These are phyloP conservation scores for Onthophagus taurus DNA, from an alignment of 1,140 invertebrate species.

Conservation along the genomic window DNA sequence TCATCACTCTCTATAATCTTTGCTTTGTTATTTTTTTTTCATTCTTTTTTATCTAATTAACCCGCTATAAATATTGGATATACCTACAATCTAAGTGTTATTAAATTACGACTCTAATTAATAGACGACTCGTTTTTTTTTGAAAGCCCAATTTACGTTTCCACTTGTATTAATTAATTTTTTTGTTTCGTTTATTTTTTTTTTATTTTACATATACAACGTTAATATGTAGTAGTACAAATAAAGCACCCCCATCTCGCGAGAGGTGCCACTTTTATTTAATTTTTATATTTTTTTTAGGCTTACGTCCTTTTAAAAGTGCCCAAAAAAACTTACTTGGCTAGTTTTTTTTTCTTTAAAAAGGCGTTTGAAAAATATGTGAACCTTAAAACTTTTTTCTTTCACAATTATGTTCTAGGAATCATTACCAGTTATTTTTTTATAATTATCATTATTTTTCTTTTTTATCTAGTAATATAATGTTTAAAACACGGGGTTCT, in stretches of 20 bases:
- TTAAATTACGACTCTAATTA: constrained; percentile 11
- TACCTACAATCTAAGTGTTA: too few species aligned
- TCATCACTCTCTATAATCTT: too few species aligned
- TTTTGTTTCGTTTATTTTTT: constrained; percentile 2
- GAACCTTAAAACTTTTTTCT: not conserved
- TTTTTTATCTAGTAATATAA: not conserved
- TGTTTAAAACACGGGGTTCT: not conserved
- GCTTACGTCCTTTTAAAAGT: constrained; percentile 5
- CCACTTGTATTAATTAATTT: constrained; percentile 9
- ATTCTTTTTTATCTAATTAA: too few species aligned
- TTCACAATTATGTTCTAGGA: constrained; percentile 8
- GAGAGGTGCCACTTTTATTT: not conserved
- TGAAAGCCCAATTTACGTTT: constrained; percentile 14
- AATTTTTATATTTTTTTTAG: constrained; percentile 2
- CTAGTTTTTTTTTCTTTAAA: constrained; percentile 12
- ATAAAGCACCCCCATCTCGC: not conserved
- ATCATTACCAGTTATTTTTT: constrained; percentile 13
- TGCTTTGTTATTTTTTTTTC: too few species aligned
- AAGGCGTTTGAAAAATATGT: constrained; percentile 14
- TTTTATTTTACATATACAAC: constrained; percentile 2
- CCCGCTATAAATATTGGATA: too few species aligned
- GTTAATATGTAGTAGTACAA: not conserved
- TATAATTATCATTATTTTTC: not conserved
- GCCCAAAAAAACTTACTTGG: constrained; percentile 7
- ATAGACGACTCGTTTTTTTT: constrained; percentile 10